phyloP scores from a whole-genome alignment of 2,888 invertebrate genomes.

The Meganola albula region DNA sequence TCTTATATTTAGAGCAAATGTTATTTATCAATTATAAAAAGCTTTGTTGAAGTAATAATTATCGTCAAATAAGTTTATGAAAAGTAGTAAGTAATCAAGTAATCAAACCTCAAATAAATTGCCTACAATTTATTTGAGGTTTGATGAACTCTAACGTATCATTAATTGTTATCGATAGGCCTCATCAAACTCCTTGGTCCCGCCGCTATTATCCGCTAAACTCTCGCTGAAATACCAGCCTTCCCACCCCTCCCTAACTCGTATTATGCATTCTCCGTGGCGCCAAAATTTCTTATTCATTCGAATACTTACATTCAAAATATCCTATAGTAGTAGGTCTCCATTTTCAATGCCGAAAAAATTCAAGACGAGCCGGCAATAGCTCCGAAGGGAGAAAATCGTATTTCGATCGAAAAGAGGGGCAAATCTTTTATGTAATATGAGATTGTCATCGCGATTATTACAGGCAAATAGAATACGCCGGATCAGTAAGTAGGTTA shows the following conservation, averaged over 20 bases:
- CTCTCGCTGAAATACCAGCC: constrained; percentile 26
- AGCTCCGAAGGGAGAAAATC: constrained; percentile 74
- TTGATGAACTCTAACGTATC: too few relatives aligned
- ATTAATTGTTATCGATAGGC: constrained; percentile 29
- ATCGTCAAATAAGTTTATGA: too few relatives aligned
- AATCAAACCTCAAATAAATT: too few relatives aligned
- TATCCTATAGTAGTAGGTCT: constrained; percentile 57
- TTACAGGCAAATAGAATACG: constrained; percentile 78
- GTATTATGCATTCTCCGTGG: constrained; percentile 57
- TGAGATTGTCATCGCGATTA: constrained; percentile 78
- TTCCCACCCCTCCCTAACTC: constrained; percentile 26
- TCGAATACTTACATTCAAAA: constrained; percentile 70
- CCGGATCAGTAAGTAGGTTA: constrained; percentile 76
- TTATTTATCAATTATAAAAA: too few relatives aligned
- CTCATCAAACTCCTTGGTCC: constrained; percentile 12
- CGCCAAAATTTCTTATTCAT: constrained; percentile 70
- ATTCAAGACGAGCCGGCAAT: constrained; percentile 68
- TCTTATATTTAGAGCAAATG: too few relatives aligned
- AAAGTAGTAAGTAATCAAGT: too few relatives aligned
- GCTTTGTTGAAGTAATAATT: constrained; percentile 2
- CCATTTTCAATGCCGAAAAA: constrained; percentile 69
- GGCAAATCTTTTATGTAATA: constrained; percentile 78
- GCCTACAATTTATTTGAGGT: too few relatives aligned
- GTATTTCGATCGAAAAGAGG: constrained; percentile 74
- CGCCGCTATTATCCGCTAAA: constrained; percentile 30